A percentile compares a stretch with the other conserved stretches of the same genome.
These are phyloP conservation scores for Salticus scenicus DNA, from an alignment of 2,888 invertebrate genomes.

Conservation along the genomic window DNA sequence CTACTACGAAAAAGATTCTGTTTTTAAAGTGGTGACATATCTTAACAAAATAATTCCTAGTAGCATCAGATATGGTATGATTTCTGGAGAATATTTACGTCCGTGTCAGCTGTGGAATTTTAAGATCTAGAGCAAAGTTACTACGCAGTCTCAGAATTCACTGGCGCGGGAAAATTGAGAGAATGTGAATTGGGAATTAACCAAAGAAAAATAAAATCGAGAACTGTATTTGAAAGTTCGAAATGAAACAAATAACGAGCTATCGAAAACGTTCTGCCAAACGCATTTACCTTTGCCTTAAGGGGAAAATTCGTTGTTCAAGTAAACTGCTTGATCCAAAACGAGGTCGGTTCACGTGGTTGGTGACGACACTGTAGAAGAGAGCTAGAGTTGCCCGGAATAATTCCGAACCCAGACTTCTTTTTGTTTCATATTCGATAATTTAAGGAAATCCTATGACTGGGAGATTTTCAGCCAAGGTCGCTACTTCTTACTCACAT, in stretches of 20 bases:
- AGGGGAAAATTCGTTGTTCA: constrained; percentile 21
- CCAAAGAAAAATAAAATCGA: background rate
- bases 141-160: constrained; percentile 1
- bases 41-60: no score
- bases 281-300: constrained; percentile 40
- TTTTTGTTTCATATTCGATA: constrained; percentile 37
- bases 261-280: background rate
- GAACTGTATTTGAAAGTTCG: constrained; percentile 5
- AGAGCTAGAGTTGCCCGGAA: constrained; percentile 20
- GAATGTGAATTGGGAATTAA: background rate
- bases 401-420: background rate
- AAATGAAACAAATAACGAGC: background rate
- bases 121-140: background rate
- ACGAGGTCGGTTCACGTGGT: constrained; percentile 66
- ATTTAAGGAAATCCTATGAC: constrained; percentile 30
- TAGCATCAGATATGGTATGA: no score
- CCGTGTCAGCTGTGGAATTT: background rate
- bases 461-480: constrained; percentile 49
- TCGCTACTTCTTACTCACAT: background rate
- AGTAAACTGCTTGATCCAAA: constrained; percentile 45
- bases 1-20: no score
- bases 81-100: background rate
- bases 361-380: constrained; percentile 53
- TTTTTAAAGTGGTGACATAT: no score
- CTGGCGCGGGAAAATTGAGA: constrained; percentile 19